phyloP scores from a whole-genome alignment of 2,113 vertebrate genomes.

The Pelecanus crispus region DNA sequence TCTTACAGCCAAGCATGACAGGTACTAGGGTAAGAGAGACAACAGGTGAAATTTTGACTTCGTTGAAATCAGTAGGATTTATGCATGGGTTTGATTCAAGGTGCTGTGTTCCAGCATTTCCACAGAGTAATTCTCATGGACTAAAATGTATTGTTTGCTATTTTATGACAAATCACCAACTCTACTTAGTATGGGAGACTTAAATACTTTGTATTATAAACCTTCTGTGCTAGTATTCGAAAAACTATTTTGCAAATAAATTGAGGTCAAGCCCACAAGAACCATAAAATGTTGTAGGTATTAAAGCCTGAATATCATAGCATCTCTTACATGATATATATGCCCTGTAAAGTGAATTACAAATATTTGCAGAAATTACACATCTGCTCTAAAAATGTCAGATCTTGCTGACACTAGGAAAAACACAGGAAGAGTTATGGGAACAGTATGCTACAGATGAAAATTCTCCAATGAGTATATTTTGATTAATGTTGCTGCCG shows the following conservation, averaged over 20 bases:
- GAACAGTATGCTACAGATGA: neutral
- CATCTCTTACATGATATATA: neutral
- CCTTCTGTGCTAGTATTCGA: neutral
- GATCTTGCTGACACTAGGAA: neutral
- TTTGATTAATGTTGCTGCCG: constrained; percentile 22
- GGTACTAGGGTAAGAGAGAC: neutral
- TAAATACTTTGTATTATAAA: neutral
- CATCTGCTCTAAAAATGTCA: constrained; percentile 9
- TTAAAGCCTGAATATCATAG: neutral
- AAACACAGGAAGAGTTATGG: constrained; percentile 20
- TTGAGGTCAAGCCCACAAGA: neutral
- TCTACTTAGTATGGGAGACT: neutral
- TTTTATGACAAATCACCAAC: neutral
- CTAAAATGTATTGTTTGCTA: neutral
- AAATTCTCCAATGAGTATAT: neutral
- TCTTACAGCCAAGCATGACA: neutral
- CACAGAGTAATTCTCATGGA: neutral
- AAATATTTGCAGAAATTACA: constrained; percentile 38
- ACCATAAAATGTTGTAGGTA: neutral
- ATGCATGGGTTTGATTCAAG: neutral
- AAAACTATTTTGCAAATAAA: neutral
- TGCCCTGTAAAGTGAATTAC: neutral
- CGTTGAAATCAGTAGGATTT: neutral
- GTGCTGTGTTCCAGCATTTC: neutral
- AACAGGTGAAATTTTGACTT: neutral